Base-by-base conservation (phyloP, 2,797 vertebrate species). In the Leuciscus waleckii region DNA sequence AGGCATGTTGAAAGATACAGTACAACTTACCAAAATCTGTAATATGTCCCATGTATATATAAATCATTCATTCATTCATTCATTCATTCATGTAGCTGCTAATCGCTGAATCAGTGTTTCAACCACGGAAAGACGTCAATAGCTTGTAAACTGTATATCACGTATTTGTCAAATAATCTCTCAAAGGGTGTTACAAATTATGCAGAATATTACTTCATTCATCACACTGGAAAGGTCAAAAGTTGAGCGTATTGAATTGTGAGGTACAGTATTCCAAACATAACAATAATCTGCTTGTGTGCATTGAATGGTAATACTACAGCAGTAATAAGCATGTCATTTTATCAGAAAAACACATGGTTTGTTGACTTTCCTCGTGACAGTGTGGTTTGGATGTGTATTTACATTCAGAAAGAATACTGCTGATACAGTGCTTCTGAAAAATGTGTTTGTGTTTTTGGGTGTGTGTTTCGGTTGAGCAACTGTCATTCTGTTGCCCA, bases 381-480 rank as follows among this genome's bases (percentile, higher is more conserved):
- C 90, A 91, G 81, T 89, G 89, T 86, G 84, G 56, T 88, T 90
- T 85, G 93, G 92, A 93, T 90, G 89, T 88, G 88, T 90, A 49
- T 93, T 93, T 91, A 91, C 90, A 89, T 87, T 85, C 87, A 90
- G 88, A 94, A 93, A 92, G 83, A 84, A 90, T 89, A 91, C 91
- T 94, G 94, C 94, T 94, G 95, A 95, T 91, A 87, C 89, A 79
- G 90, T 89, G 88, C 84, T 91, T 94, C 88, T 88, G 79, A 88
- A 93, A 92, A 93, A 90, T 89, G 79, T 86, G 82, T 86, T 79
- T 79, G 86, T 90, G 87, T 87, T 87, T 82, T 54, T 70, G 63
- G 68, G 67, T 79, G 69, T 79, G 63, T 67, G 69, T 84, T 87
- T 14, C 67, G 56, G 70, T 83, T 81, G 71, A 82, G 75, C 65